Evolutionary conservation across 2,888 invertebrate genomes (phyloP).

Genomic region (Drosophila borealis): DNA sequence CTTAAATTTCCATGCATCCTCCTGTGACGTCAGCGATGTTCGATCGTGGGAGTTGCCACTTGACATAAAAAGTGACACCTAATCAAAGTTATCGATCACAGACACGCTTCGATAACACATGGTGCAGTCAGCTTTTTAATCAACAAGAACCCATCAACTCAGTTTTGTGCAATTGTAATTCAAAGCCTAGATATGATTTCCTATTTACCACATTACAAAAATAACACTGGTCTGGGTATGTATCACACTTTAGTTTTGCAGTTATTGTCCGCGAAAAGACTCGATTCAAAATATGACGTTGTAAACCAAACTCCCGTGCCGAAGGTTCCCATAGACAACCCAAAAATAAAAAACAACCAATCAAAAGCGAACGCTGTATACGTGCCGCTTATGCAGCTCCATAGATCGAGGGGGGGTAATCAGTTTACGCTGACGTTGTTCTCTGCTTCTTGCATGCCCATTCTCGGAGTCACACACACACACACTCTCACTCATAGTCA

Average conservation of each 20-base stretch:
- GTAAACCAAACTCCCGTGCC: slow-evolving; percentile 59
- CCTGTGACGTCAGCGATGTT: slow-evolving; percentile 11
- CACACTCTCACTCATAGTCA: slow-evolving; percentile 10
- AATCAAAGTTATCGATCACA: slow-evolving; percentile 17
- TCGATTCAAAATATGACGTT: slow-evolving; percentile 43
- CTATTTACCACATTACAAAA: slow-evolving; percentile 47
- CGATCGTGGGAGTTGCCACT: slow-evolving; percentile 16
- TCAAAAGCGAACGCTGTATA: slow-evolving; percentile 45
- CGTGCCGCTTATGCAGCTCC: slow-evolving; percentile 63
- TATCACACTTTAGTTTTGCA: slow-evolving; percentile 35
- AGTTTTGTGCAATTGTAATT: slow-evolving; percentile 46
- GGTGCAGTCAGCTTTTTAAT: slow-evolving; percentile 15
- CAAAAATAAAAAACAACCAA: slow-evolving; percentile 29
- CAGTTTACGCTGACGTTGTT: slow-evolving; percentile 80
- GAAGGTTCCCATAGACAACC: slow-evolving; percentile 70
- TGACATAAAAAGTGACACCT: slow-evolving; percentile 2
- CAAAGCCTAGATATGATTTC: slow-evolving; percentile 59
- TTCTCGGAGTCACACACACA: slow-evolving; percentile 50
- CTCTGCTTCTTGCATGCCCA: slow-evolving; percentile 58
- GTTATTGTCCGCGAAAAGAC: slow-evolving; percentile 35
- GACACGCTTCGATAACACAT: slow-evolving; percentile 14
- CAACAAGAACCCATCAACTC: slow-evolving; percentile 2
- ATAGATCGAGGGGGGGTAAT: slow-evolving; percentile 63
- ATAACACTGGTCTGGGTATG: slow-evolving; percentile 25
- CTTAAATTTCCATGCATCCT: not conserved